Conservation (phyloP, 1,140 invertebrate species). For the Drosophila watanabei region DNA sequence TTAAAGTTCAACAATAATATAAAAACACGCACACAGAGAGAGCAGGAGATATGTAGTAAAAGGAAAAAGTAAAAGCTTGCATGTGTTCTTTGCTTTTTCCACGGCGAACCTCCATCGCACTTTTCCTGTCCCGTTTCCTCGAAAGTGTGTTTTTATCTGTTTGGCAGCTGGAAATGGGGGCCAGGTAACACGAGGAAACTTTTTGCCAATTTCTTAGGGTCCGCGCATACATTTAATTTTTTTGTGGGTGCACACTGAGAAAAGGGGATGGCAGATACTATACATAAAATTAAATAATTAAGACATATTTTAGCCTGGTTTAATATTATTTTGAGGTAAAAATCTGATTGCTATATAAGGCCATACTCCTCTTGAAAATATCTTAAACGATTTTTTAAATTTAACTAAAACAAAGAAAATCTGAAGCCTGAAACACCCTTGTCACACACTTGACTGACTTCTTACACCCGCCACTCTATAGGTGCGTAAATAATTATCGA, state of each 20-base stretch:
- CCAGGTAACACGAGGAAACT: slow-evolving; percentile 30
- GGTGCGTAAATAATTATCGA: not conserved
- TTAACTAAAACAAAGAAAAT: not conserved
- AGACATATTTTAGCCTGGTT: too few species aligned
- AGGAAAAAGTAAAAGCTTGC: slow-evolving; percentile 35
- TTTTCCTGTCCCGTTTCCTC: slow-evolving; percentile 14
- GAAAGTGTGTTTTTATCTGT: slow-evolving; percentile 78
- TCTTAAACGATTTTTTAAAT: not conserved
- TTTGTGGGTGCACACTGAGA: not conserved
- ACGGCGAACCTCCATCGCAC: not conserved
- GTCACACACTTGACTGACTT: not conserved
- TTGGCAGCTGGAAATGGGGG: slow-evolving; percentile 58
- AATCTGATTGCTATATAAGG: too few species aligned
- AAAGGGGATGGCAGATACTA: not conserved
- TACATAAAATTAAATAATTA: not conserved
- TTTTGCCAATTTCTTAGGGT: slow-evolving; percentile 42
- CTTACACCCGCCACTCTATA: not conserved
- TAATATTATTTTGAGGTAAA: too few species aligned
- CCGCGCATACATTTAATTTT: slow-evolving; percentile 19
- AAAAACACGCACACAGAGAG: slow-evolving; percentile 42
- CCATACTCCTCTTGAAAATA: too few species aligned
- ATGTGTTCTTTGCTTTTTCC: slow-evolving; percentile 43
- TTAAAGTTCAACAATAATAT: slow-evolving; percentile 81
- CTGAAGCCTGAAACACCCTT: slow-evolving; percentile 2
- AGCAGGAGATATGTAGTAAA: not conserved